phyloP scores from a whole-genome alignment of 2,888 invertebrate genomes.

The Aphodius granarius region DNA sequence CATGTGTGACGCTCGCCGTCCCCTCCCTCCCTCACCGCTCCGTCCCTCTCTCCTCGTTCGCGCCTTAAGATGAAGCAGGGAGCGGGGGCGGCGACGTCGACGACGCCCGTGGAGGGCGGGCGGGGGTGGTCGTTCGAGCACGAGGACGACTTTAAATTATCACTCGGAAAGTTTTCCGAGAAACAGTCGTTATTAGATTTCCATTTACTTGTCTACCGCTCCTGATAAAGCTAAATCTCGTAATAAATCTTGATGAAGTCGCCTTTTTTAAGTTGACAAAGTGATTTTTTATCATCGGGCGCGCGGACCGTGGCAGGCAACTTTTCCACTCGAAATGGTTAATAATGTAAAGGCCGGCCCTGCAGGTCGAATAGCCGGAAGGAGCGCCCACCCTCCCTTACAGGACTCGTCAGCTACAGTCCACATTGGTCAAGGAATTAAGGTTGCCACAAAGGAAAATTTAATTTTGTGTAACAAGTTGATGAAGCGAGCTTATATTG shows the following conservation, averaged over 20 bases:
- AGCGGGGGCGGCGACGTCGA: not conserved
- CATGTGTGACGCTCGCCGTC: slow-evolving; percentile 45
- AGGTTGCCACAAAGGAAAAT: not conserved
- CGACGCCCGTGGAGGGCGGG: slow-evolving; percentile 28
- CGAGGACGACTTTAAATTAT: slow-evolving; percentile 38
- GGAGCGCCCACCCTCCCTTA: not conserved
- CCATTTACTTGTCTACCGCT: slow-evolving; percentile 25
- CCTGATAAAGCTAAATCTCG: slow-evolving; percentile 17
- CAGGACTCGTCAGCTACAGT: not conserved
- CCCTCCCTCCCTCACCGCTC: slow-evolving; percentile 26
- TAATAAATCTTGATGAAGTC: slow-evolving; percentile 26
- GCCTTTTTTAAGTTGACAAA: slow-evolving; percentile 14
- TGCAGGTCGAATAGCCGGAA: not conserved
- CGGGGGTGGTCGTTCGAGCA: slow-evolving; percentile 41
- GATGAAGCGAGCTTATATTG: no score
- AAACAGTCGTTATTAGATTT: slow-evolving; percentile 31
- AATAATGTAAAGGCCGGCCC: not conserved
- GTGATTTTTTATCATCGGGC: slow-evolving; percentile 9
- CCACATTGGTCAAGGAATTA: not conserved
- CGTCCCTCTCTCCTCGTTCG: slow-evolving; percentile 23
- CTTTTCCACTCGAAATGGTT: not conserved
- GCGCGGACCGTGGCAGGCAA: not conserved
- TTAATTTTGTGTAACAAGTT: no score
- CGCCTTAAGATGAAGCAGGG: not conserved
- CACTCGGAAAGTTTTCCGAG: slow-evolving; percentile 29